These are phyloP conservation scores for Machimus atricapillus DNA, from an alignment of 2,888 invertebrate genomes.

Conservation along the genomic window DNA sequence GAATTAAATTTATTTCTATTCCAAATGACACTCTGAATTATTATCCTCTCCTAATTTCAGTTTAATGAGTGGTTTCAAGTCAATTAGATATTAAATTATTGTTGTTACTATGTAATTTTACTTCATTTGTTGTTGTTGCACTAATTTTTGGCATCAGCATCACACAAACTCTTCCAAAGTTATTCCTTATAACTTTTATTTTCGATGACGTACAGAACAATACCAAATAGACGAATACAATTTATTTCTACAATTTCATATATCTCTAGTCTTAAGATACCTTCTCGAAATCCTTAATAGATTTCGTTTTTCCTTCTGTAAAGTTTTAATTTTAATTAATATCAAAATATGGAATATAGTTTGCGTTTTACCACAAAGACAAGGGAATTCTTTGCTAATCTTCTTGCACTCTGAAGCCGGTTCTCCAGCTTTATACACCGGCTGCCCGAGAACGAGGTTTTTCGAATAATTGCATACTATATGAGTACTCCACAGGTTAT, in stretches of 20 bases:
- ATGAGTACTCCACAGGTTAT: not conserved
- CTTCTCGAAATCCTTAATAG: not conserved
- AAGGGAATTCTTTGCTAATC: not conserved
- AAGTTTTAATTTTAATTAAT: not conserved
- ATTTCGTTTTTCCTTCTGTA: not conserved
- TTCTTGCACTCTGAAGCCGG: not conserved
- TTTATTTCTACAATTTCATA: not conserved
- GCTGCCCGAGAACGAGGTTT: not conserved
- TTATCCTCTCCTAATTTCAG: not conserved
- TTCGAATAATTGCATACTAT: not conserved
- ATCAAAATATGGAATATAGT: not conserved
- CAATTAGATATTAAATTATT: not conserved
- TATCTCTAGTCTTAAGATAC: not conserved
- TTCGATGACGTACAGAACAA: not conserved
- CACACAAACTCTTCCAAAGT: no score
- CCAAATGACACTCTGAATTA: not conserved
- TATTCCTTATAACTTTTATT: no score
- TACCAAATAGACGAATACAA: not conserved
- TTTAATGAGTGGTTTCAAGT: not conserved
- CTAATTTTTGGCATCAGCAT: no score
- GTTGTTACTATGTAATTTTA: no score
- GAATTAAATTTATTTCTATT: slow-evolving; percentile 26
- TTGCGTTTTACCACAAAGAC: not conserved
- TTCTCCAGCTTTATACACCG: not conserved
- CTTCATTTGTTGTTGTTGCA: no score